Percentiles rank a stretch among this genome's conserved stretches.
Evolutionary conservation across 2,888 invertebrate genomes (phyloP).

Genomic region (Hypomecis punctinalis): DNA sequence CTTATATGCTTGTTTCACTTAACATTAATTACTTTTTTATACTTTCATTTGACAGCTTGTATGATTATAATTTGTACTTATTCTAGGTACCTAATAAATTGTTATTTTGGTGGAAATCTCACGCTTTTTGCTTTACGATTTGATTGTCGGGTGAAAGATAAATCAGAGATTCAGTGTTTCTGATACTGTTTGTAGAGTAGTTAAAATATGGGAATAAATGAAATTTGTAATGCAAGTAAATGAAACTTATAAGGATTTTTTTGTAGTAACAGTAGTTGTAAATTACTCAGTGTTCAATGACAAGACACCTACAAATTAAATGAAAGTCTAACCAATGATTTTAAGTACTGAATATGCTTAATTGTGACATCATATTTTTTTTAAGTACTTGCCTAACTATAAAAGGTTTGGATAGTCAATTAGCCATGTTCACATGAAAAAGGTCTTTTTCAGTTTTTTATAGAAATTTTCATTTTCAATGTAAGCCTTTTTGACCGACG

Average conservation of each 20-base stretch:
- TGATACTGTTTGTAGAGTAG: slow-evolving; percentile 29
- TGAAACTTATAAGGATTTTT: not conserved
- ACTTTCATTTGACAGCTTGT: slow-evolving; percentile 18
- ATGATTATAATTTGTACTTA: not conserved
- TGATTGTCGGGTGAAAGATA: slow-evolving; percentile 10
- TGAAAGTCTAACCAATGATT: too few relatives aligned
- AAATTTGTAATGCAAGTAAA: not conserved
- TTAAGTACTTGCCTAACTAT: too few relatives aligned
- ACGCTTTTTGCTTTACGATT: slow-evolving; percentile 20
- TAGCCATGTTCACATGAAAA: too few relatives aligned
- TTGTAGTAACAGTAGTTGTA: not conserved
- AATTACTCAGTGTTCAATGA: slow-evolving; percentile 1
- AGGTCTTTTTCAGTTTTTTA: too few relatives aligned
- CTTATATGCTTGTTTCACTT: slow-evolving; percentile 1
- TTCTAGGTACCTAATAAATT: not conserved
- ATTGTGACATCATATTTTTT: too few relatives aligned
- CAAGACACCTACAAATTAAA: not conserved
- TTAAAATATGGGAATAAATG: slow-evolving; percentile 5
- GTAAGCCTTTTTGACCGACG: too few relatives aligned
- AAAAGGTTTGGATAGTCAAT: too few relatives aligned
- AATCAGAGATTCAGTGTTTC: slow-evolving; percentile 11
- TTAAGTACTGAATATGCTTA: too few relatives aligned
- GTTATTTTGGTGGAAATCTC: slow-evolving; percentile 17
- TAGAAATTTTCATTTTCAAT: too few relatives aligned
- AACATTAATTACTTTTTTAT: not conserved